These are phyloP conservation scores for Chelon labrosus DNA, from an alignment of 2,797 vertebrate species.

Conservation along the genomic window DNA sequence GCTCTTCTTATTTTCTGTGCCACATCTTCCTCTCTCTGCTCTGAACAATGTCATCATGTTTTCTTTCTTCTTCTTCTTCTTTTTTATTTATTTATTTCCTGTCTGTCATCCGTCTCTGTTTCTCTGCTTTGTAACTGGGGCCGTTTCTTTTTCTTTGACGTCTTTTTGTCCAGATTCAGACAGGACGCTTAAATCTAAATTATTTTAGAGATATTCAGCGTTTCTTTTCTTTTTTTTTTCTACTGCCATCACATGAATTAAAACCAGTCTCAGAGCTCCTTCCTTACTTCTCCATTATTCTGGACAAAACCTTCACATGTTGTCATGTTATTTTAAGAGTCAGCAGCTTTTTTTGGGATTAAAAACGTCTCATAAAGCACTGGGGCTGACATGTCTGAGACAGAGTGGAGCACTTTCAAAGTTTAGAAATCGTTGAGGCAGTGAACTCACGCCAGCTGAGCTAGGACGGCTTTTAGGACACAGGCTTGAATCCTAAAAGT, in stretches of 20 bases:
- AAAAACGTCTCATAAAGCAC: not conserved
- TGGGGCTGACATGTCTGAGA: not conserved
- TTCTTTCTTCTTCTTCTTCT: not conserved
- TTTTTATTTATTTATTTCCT: not conserved
- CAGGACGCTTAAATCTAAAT: not conserved
- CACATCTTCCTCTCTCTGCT: slow-evolving; percentile 3
- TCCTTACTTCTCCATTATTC: not conserved
- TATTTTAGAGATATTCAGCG: not conserved
- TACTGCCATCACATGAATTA: not conserved
- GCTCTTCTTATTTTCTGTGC: too few species aligned
- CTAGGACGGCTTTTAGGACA: too few species aligned
- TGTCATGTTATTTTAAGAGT: not conserved
- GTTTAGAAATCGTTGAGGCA: not conserved
- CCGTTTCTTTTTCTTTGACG: not conserved
- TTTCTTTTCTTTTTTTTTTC: not conserved
- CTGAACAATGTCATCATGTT: not conserved
- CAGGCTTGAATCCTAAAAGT: too few species aligned
- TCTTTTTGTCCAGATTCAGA: slow-evolving; percentile 4
- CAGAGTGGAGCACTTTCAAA: not conserved
- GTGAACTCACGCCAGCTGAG: too few species aligned
- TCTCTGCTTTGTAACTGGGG: slow-evolving; percentile 4
- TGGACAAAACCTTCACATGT: not conserved
- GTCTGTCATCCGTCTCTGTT: slow-evolving; percentile 25
- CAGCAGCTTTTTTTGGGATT: not conserved
- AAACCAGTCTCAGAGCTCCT: too few species aligned